Evolutionary conservation across 2,113 vertebrate genomes (phyloP).

Genomic region (Ornithorhynchus anatinus): DNA sequence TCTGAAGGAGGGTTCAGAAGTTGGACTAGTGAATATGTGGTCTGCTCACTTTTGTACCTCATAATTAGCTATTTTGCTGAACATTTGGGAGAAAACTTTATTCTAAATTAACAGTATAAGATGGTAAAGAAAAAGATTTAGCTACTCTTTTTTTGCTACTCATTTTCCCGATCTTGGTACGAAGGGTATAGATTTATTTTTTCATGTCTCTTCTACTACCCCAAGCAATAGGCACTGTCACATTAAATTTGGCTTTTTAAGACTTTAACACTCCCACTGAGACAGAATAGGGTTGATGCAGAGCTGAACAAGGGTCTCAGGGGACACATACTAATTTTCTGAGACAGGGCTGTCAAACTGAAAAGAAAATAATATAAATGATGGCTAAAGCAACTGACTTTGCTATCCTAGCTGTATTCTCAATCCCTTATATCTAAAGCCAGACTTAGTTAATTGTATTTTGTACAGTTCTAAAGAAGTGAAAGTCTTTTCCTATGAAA

Average conservation of each 20-base stretch:
- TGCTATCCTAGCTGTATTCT: neutral
- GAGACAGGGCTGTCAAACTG: neutral
- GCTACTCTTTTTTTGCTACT: neutral
- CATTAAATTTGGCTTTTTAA: slow-evolving; percentile 11
- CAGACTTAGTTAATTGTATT: neutral
- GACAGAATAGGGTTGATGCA: slow-evolving; percentile 6
- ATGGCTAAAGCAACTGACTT: neutral
- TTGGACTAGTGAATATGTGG: neutral
- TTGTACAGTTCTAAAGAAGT: neutral
- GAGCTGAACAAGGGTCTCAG: neutral
- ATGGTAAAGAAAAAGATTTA: neutral
- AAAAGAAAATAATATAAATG: neutral
- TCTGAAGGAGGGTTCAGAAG: neutral
- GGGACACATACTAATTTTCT: neutral
- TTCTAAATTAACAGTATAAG: neutral
- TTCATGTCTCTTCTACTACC: neutral
- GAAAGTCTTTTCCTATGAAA: neutral
- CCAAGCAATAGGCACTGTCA: slow-evolving; percentile 21
- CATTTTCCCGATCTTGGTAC: neutral
- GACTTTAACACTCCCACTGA: neutral
- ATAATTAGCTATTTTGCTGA: neutral
- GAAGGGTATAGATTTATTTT: neutral
- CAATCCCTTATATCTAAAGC: neutral
- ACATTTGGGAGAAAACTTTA: neutral
- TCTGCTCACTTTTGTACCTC: neutral